Evolutionary conservation across 2,113 vertebrate genomes (phyloP).

Genomic region (Noturus placidus): DNA sequence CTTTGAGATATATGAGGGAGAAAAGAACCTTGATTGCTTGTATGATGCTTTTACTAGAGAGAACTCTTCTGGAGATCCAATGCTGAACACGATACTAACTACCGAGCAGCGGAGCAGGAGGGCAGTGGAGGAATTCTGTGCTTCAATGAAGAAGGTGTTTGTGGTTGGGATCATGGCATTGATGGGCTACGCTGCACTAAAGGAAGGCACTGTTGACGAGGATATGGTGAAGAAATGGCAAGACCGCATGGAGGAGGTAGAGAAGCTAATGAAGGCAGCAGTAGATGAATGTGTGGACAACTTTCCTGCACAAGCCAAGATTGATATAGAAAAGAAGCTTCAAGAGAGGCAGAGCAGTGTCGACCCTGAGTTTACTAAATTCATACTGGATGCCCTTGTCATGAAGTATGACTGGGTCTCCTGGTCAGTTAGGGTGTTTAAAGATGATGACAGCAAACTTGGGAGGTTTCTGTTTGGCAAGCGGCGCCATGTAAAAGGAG

Average conservation of each 20-base stretch:
- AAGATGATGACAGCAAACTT: conserved; percentile 67
- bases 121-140: conserved; percentile 76
- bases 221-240: conserved; percentile 74
- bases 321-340: conserved; percentile 66
- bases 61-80: conserved; percentile 61
- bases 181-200: conserved; percentile 73
- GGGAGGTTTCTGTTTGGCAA: conserved; percentile 75
- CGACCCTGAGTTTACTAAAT: conserved; percentile 60
- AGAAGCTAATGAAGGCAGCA: conserved; percentile 74
- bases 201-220: conserved; percentile 64
- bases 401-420: conserved; percentile 78
- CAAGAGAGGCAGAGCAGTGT: conserved; percentile 56
- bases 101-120: conserved; percentile 68
- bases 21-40: conserved; percentile 73
- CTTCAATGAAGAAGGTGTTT: conserved; percentile 75
- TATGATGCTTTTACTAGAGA: conserved; percentile 69
- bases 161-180: conserved; percentile 74
- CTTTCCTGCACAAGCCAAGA: conserved; percentile 71
- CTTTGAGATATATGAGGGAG: conserved; percentile 68
- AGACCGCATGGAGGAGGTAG: conserved; percentile 71
- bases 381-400: conserved; percentile 61
- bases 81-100: conserved; percentile 68
- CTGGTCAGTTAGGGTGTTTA: conserved; percentile 74
- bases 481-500: conserved; percentile 66
- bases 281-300: conserved; percentile 75